These are phyloP conservation scores for Syngnathus rostellatus DNA, from an alignment of 2,797 vertebrate species.

Conservation along the genomic window DNA sequence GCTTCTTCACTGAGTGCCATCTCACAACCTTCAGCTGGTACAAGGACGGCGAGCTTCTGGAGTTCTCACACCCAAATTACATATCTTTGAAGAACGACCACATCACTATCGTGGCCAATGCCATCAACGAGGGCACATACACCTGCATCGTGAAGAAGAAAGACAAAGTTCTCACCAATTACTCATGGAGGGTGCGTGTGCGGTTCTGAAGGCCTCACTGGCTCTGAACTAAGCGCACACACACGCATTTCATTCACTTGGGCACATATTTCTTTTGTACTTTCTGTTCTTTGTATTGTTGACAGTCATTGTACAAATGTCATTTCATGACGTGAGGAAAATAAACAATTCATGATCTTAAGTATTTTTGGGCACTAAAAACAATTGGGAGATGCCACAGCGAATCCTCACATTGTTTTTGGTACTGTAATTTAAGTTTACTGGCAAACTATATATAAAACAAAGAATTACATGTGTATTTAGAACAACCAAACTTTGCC, in stretches of 20 bases:
- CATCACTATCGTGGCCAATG: conserved; percentile 92
- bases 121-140: conserved; percentile 93
- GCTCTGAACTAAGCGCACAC: background rate
- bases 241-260: conserved; percentile 45
- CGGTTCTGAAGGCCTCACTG: conserved; percentile 59
- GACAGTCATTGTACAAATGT: conserved; percentile 32
- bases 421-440: too few relatives aligned
- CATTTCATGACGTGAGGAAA: background rate
- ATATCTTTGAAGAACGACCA: conserved; percentile 83
- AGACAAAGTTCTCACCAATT: conserved; percentile 84
- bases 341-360: conserved; percentile 43
- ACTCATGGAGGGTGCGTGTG: conserved; percentile 89
- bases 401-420: background rate
- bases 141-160: conserved; percentile 88
- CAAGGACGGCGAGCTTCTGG: conserved; percentile 90
- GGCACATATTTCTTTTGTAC: conserved; percentile 56
- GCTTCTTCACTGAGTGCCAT: background rate
- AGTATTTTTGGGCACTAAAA: conserved; percentile 18
- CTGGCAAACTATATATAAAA: background rate
- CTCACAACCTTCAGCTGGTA: conserved; percentile 79
- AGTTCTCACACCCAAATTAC: conserved; percentile 89
- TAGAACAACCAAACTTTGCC: background rate
- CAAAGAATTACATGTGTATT: background rate
- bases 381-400: background rate
- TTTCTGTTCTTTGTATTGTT: conserved; percentile 19